These are phyloP conservation scores for Beaufortia kweichowensis DNA, from an alignment of 2,113 vertebrate species.

Conservation along the genomic window DNA sequence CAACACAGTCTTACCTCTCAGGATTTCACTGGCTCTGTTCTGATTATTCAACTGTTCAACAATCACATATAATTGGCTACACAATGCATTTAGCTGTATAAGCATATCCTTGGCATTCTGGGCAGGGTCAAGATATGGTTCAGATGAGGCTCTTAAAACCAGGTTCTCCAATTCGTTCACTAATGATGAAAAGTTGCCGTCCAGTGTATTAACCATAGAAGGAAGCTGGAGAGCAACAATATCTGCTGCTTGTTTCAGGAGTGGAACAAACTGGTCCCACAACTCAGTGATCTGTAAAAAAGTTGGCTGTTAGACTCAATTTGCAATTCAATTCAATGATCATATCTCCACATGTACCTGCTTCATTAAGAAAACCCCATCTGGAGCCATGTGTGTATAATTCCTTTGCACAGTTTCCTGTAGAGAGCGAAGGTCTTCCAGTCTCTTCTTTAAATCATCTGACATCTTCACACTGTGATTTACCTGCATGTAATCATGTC, in stretches of 20 bases:
- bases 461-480: constrained; percentile 65
- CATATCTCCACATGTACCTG: constrained; percentile 64
- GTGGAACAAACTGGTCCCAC: constrained; percentile 73
- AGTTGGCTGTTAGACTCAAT: not conserved
- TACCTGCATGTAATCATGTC: constrained; percentile 65
- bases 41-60: constrained; percentile 65
- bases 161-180: constrained; percentile 65
- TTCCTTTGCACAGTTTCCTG: constrained; percentile 63
- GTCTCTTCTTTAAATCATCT: constrained; percentile 58
- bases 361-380: constrained; percentile 64
- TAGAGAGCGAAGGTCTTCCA: constrained; percentile 74
- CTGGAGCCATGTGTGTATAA: constrained; percentile 60
- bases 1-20: constrained; percentile 76
- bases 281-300: constrained; percentile 69
- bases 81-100: constrained; percentile 62
- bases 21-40: constrained; percentile 58
- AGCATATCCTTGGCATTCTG: constrained; percentile 69
- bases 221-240: constrained; percentile 65
- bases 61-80: constrained; percentile 57
- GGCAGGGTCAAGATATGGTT: constrained; percentile 71
- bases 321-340: not conserved
- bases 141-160: constrained; percentile 60
- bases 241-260: constrained; percentile 68
- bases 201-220: constrained; percentile 63
- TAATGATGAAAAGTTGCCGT: constrained; percentile 64